These are phyloP conservation scores for Pseudomyrmex sp. DNA, from an alignment of 1,140 invertebrate genomes.

Conservation along the genomic window DNA sequence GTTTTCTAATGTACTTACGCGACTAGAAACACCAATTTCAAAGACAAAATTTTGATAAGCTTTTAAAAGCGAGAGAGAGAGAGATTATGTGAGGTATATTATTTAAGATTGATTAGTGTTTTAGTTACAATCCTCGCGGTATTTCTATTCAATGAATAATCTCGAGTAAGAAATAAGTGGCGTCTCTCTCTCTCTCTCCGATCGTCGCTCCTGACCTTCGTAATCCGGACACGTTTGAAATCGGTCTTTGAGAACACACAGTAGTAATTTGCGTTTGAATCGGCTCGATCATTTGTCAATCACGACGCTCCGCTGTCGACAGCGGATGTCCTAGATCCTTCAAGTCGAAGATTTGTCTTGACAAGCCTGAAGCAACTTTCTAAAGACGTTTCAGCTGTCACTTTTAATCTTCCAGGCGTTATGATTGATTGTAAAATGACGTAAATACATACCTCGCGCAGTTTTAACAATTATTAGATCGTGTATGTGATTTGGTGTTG, in stretches of 20 bases:
- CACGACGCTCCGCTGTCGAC: conserved; percentile 1
- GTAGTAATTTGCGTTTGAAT: conserved; percentile 54
- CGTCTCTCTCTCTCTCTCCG: neutral
- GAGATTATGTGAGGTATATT: too few relatives aligned
- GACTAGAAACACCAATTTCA: neutral
- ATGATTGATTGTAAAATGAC: conserved; percentile 2
- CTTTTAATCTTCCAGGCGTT: neutral
- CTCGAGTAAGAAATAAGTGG: conserved; percentile 20
- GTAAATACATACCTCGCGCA: too few relatives aligned
- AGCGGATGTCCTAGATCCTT: neutral
- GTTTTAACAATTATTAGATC: neutral
- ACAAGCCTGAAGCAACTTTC: neutral
- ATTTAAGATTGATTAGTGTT: too few relatives aligned
- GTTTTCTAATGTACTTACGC: neutral
- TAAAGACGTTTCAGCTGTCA: neutral
- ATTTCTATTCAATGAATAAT: conserved; percentile 58
- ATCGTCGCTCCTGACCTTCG: conserved; percentile 35
- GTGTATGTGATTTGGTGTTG: too few relatives aligned
- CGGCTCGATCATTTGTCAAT: conserved; percentile 42
- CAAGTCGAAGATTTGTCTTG: neutral
- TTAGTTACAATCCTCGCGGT: conserved; percentile 1
- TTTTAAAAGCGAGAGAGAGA: neutral
- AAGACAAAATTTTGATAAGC: neutral
- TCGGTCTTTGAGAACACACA: conserved; percentile 5
- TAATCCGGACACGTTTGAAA: conserved; percentile 41